Conservation (phyloP, 2,888 invertebrate genomes). For the Mythimna lalbum region DNA sequence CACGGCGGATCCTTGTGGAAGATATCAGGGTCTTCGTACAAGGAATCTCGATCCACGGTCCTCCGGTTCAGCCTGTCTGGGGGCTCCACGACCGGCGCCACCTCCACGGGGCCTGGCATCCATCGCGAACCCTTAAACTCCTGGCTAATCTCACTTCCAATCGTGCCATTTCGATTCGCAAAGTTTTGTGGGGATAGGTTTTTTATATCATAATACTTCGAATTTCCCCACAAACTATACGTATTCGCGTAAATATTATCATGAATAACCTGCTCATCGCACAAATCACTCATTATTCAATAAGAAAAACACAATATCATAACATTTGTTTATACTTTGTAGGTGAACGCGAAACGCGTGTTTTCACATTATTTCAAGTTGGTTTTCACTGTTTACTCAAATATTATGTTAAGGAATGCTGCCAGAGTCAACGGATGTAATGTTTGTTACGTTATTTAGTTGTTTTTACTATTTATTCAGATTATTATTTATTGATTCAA, state of each 20-base stretch:
- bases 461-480: conserved; percentile 46
- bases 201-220: conserved; percentile 70
- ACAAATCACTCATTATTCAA: conserved; percentile 65
- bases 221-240: conserved; percentile 71
- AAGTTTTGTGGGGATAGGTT: conserved; percentile 66
- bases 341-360: conserved; percentile 37
- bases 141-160: conserved; percentile 52
- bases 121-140: conserved; percentile 57
- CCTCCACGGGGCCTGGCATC: conserved; percentile 41
- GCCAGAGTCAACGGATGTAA: conserved; percentile 25
- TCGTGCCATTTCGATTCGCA: conserved; percentile 52
- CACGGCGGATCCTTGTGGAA: conserved; percentile 47
- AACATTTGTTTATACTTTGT: conserved; percentile 61
- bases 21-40: conserved; percentile 57
- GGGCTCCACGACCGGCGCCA: conserved; percentile 34
- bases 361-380: conserved; percentile 61
- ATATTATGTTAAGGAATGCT: conserved; percentile 15
- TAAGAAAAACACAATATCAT: conserved; percentile 49
- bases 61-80: conserved; percentile 46
- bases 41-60: conserved; percentile 44
- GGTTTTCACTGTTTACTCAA: conserved; percentile 39
- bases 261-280: conserved; percentile 55
- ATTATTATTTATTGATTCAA: conserved; percentile 59
- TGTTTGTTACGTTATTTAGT: conserved; percentile 37
- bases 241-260: conserved; percentile 65